Evolutionary conservation across 2,888 invertebrate species (phyloP).

Genomic region (Beris chalybata): DNA sequence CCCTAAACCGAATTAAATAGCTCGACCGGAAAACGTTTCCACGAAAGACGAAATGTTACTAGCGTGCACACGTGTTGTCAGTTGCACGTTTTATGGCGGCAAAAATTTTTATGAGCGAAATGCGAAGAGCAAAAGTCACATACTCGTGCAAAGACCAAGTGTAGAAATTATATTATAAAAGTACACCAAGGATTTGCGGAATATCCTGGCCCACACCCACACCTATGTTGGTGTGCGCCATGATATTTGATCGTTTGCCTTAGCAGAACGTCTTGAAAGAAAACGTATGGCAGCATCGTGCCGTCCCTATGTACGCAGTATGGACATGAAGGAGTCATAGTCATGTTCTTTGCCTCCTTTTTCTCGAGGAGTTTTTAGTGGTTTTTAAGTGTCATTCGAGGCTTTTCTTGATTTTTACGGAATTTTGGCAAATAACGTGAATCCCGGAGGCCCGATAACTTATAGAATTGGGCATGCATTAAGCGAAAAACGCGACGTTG

Average conservation of each 20-base stretch:
- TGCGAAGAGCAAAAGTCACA: constrained; percentile 4
- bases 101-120: constrained; percentile 36
- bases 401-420: constrained; percentile 34
- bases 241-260: too few species aligned
- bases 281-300: constrained; percentile 5
- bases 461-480: constrained; percentile 13
- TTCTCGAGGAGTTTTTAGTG: constrained; percentile 26
- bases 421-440: constrained; percentile 28
- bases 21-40: too few species aligned
- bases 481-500: constrained; percentile 10
- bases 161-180: too few species aligned
- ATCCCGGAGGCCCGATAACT: not conserved
- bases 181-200: not conserved
- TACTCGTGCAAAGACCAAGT: constrained; percentile 1
- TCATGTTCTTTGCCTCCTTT: constrained; percentile 10
- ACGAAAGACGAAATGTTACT: constrained; percentile 36
- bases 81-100: constrained; percentile 38
- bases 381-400: constrained; percentile 33
- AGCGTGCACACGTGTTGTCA: constrained; percentile 38
- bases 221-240: not conserved
- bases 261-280: not conserved
- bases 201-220: too few species aligned
- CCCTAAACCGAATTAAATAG: too few species aligned
- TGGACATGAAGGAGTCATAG: not conserved
- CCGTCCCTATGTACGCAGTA: constrained; percentile 2